Evolutionary conservation across 1,140 invertebrate species (phyloP).

Genomic region (Pinna nobilis): DNA sequence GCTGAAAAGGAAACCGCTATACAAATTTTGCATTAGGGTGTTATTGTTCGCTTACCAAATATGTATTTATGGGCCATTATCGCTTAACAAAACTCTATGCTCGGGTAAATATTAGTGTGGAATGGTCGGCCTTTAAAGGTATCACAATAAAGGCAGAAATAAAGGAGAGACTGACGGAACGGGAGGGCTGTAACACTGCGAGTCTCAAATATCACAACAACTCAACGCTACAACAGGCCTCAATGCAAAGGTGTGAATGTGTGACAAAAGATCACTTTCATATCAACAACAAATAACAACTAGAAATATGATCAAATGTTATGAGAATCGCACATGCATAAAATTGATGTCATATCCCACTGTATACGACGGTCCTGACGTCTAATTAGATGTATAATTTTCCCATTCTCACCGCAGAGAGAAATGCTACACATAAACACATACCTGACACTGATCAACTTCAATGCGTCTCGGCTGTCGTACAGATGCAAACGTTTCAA

Average conservation of each 20-base stretch:
- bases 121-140: background rate
- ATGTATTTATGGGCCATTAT: background rate
- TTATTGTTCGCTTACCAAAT: background rate
- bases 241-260: no score
- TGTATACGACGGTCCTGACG: no score
- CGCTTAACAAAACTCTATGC: background rate
- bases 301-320: background rate
- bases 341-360: no score
- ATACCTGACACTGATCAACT: conserved; percentile 49
- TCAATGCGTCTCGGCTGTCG: conserved; percentile 36
- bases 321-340: background rate
- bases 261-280: background rate
- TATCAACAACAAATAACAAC: background rate
- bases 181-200: no score
- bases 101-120: background rate
- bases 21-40: conserved; percentile 4
- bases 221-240: no score
- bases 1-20: conserved; percentile 9
- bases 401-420: conserved; percentile 5
- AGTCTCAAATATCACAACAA: no score
- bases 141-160: background rate
- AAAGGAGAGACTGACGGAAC: no score
- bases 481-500: conserved; percentile 53
- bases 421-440: background rate
- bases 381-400: background rate